Evolutionary conservation across 2,888 invertebrate genomes (phyloP).

Genomic region (Nephrotoma appendiculata): DNA sequence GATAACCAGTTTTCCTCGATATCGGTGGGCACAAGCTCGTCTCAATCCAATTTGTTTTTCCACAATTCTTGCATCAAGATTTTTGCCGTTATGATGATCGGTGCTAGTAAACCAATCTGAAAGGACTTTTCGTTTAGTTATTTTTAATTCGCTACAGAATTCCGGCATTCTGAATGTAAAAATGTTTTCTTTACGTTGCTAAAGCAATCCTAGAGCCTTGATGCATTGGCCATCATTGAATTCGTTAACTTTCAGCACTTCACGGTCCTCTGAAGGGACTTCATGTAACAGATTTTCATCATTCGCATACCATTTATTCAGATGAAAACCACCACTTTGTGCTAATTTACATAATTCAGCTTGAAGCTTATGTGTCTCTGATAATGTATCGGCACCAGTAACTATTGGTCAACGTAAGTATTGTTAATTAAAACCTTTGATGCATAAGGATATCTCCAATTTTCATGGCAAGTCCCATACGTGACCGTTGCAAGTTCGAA

Average conservation of each 20-base stretch:
- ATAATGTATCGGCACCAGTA: constrained; percentile 7
- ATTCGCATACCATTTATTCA: background rate
- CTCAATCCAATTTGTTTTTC: background rate
- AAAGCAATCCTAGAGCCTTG: background rate
- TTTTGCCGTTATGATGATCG: background rate
- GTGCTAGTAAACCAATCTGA: background rate
- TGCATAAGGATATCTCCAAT: constrained; percentile 7
- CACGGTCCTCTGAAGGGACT: background rate
- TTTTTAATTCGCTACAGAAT: background rate
- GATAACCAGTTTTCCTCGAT: too few species aligned
- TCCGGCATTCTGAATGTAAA: background rate
- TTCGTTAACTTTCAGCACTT: background rate
- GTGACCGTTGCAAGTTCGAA: constrained; percentile 6
- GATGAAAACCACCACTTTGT: background rate
- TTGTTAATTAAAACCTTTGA: constrained; percentile 5
- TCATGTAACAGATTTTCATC: background rate
- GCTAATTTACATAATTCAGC: background rate
- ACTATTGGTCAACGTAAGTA: constrained; percentile 14
- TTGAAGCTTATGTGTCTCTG: background rate
- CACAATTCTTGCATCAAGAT: background rate
- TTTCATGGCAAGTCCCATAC: constrained; percentile 12
- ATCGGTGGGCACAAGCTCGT: background rate
- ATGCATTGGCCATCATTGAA: background rate
- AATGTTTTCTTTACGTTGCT: background rate
- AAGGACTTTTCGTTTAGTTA: background rate